A percentile compares a stretch with the other conserved stretches of the same genome.
Evolutionary conservation across 1,140 invertebrate species (phyloP).

Genomic region (Triops longicaudatus): DNA sequence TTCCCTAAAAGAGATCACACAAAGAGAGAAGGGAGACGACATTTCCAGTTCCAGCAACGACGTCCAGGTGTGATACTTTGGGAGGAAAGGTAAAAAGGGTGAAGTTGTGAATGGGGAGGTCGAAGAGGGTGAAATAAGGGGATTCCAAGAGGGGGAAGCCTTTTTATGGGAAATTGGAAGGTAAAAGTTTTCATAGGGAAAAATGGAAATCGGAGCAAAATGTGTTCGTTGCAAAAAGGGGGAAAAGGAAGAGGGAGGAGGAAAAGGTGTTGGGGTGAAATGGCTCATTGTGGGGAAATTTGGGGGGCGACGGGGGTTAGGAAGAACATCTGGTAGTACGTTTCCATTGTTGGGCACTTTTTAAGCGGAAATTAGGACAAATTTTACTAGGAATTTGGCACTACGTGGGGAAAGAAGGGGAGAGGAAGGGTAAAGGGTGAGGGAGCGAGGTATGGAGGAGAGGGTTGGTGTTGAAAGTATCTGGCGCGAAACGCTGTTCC

Average conservation of each 20-base stretch:
- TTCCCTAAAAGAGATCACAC: not conserved
- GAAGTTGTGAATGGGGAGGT: not conserved
- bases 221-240: not conserved
- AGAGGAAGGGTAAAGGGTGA: not conserved
- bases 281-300: not conserved
- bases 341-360: not conserved
- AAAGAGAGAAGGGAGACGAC: not conserved
- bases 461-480: too few relatives aligned
- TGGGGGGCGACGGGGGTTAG: too few relatives aligned
- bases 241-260: not conserved
- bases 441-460: too few relatives aligned
- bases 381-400: not conserved
- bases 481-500: too few relatives aligned
- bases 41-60: not conserved
- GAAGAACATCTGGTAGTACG: not conserved
- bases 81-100: not conserved
- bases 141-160: not conserved
- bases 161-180: too few relatives aligned
- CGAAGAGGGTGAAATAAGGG: too few relatives aligned
- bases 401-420: not conserved
- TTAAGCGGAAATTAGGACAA: constrained; percentile 12
- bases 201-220: too few relatives aligned
- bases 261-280: not conserved
- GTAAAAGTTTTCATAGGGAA: too few relatives aligned
- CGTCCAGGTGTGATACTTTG: not conserved